Conservation (phyloP, 2,797 vertebrate species). For the Cynopterus sphinx region DNA sequence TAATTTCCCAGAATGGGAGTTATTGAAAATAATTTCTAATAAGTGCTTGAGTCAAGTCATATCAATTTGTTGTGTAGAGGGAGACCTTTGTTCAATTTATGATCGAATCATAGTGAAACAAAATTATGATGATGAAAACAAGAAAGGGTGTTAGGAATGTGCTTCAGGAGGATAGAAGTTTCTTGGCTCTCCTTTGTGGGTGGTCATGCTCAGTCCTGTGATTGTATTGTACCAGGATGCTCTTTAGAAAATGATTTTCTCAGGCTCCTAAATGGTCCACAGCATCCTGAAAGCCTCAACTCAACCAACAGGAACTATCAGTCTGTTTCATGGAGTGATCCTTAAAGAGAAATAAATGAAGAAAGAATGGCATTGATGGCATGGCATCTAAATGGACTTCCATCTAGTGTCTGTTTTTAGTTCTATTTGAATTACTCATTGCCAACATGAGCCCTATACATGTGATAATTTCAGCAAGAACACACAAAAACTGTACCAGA, state of each 20-base stretch:
- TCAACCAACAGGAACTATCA: not conserved
- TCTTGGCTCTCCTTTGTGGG: not conserved
- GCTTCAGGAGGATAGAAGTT: not conserved
- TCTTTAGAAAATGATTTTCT: not conserved
- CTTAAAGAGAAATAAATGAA: not conserved
- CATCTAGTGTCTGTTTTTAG: not conserved
- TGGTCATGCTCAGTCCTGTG: not conserved
- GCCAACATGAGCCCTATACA: not conserved
- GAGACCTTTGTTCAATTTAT: not conserved
- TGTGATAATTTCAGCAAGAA: not conserved
- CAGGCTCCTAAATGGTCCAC: not conserved
- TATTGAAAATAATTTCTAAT: slow-evolving; percentile 30
- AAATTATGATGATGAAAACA: not conserved
- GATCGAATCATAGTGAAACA: not conserved
- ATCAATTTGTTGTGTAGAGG: not conserved
- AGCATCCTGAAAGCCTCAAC: not conserved
- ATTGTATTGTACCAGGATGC: too few relatives aligned
- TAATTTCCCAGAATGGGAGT: slow-evolving; percentile 5
- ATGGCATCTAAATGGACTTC: not conserved
- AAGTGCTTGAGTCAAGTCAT: not conserved
- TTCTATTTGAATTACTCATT: not conserved
- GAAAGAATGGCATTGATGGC: not conserved
- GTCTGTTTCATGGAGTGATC: not conserved
- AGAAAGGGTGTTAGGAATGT: not conserved
- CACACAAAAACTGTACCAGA: not conserved